These are phyloP conservation scores for Leptarthrus brevirostris DNA, from an alignment of 2,888 invertebrate species.

Conservation along the genomic window DNA sequence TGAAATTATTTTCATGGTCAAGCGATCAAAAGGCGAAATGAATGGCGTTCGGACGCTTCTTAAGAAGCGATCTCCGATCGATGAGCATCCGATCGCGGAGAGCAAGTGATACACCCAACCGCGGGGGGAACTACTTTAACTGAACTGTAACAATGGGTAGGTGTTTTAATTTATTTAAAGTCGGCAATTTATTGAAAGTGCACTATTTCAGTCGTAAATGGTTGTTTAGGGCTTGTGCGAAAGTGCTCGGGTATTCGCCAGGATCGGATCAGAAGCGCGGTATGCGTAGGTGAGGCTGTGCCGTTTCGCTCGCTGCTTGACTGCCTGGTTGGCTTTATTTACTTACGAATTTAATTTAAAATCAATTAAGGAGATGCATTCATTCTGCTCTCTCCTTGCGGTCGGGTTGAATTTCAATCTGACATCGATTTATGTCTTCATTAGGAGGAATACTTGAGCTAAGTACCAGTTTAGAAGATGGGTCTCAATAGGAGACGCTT, in stretches of 20 bases:
- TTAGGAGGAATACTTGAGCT: conserved; percentile 2
- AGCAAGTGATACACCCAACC: neutral
- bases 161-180: conserved; percentile 48
- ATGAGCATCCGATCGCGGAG: neutral
- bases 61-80: conserved; percentile 38
- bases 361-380: conserved; percentile 47
- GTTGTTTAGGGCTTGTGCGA: neutral
- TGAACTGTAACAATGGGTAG: conserved; percentile 40
- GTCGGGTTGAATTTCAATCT: conserved; percentile 17
- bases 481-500: neutral
- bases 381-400: conserved; percentile 15
- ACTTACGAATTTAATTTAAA: conserved; percentile 42
- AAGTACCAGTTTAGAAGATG: conserved; percentile 17
- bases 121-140: neutral
- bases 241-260: no score
- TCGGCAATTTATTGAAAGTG: conserved; percentile 27
- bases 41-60: conserved; percentile 29
- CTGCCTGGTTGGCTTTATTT: neutral
- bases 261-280: conserved; percentile 1
- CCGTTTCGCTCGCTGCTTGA: no score
- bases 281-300: conserved; percentile 36
- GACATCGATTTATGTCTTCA: conserved; percentile 40
- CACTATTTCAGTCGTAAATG: conserved; percentile 15
- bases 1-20: conserved; percentile 28
- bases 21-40: conserved; percentile 16